Percentiles rank a stretch among this genome's conserved stretches.
phyloP scores from a whole-genome alignment of 2,888 invertebrate species.

The Cheilosia pagana region DNA sequence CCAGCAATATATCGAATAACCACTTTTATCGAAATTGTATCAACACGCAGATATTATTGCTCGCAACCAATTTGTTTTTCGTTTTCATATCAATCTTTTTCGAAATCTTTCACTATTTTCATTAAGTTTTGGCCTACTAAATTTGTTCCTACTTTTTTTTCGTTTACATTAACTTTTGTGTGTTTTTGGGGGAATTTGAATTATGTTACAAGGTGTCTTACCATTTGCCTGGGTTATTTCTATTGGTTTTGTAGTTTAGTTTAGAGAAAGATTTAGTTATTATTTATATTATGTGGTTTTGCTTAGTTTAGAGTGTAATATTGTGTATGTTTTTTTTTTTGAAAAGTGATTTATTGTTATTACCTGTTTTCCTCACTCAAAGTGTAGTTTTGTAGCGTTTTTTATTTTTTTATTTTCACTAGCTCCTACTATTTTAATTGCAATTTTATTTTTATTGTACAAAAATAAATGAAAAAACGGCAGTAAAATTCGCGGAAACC shows the following conservation, averaged over 20 bases:
- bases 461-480: slow-evolving; percentile 46
- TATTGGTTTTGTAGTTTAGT: slow-evolving; percentile 81
- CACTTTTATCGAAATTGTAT: slow-evolving; percentile 82
- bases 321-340: slow-evolving; percentile 40
- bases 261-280: slow-evolving; percentile 66
- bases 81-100: slow-evolving; percentile 58
- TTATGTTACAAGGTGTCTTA: slow-evolving; percentile 48
- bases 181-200: slow-evolving; percentile 24
- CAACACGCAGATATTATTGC: slow-evolving; percentile 84
- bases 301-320: slow-evolving; percentile 51
- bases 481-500: slow-evolving; percentile 72
- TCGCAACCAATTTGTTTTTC: slow-evolving; percentile 81
- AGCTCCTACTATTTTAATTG: slow-evolving; percentile 41
- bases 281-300: slow-evolving; percentile 30
- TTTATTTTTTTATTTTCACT: slow-evolving; percentile 14
- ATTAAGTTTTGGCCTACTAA: slow-evolving; percentile 46
- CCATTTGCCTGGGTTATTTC: slow-evolving; percentile 79
- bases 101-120: slow-evolving; percentile 71
- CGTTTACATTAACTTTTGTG: slow-evolving; percentile 5
- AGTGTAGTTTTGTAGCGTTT: slow-evolving; percentile 40
- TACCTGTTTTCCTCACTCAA: slow-evolving; percentile 58
- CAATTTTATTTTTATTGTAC: slow-evolving; percentile 46
- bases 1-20: slow-evolving; percentile 82
- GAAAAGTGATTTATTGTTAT: slow-evolving; percentile 38
- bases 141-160: slow-evolving; percentile 64